Base-by-base conservation (phyloP, 2,113 vertebrate genomes). In the Urocolius indicus region DNA sequence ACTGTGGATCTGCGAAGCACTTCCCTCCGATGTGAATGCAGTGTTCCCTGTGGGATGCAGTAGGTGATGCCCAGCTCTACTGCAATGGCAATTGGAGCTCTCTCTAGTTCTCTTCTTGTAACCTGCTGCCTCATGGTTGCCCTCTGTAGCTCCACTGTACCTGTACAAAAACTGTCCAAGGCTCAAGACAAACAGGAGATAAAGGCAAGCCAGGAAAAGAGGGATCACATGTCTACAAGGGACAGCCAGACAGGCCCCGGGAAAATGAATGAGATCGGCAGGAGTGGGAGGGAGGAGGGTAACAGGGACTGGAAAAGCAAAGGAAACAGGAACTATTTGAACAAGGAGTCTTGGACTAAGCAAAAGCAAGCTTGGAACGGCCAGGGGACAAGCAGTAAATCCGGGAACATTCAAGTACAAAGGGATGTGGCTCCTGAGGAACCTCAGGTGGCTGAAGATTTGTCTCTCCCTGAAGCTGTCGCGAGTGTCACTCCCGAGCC, bases 81-180 rank as follows among this genome's bases (percentile, higher is more conserved):
- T 98, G 98, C 98, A 98, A 99, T 99, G 99, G 99, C 99, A 98
- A 98, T 98, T 98, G 98, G 98, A 96, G 97, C 98, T 94, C 95
- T 98, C 86, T 98, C 98, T 88, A 98, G 99, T 96, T 98, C 98
- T 95, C 97, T 99, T 69, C 98, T 99, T 84, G 98, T 99, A 97
- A 98, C 98, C 87, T 99, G 98, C 98, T 98, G 98, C 98, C 98
- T 99, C 97, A 98, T 99, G 98, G 95, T 98, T 72, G 95, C 98
- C 95, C 97, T 98, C 92, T 98, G 98, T 96, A 99, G 98, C 92
- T 99, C 99, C 83, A 98, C 99, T 92, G 97, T 98, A 95, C 98
- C 98, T 69, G 90, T 99, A 90, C 98, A 99, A 68, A 98, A 98
- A 89, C 97, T 98, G 93, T 97, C 97, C 87, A 98, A 89, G 95